phyloP scores from a whole-genome alignment of 2,113 vertebrate species.

The Tragelaphus buxtoni region DNA sequence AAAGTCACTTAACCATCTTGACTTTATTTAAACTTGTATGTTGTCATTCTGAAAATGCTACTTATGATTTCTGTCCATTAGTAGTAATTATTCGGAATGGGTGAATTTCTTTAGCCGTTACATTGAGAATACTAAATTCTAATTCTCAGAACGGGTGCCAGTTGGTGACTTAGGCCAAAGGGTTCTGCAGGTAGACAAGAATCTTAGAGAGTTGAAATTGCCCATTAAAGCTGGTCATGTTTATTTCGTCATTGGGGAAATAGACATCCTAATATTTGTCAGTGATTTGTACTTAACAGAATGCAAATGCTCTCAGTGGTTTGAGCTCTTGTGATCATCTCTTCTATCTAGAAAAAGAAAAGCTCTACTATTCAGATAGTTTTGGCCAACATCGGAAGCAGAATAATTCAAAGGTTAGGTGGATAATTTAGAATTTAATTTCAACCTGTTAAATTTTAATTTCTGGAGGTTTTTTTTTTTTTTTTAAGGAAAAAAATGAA shows the following conservation, averaged over 20 bases:
- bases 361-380: background rate
- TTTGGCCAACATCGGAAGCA: background rate
- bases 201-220: conserved; percentile 5
- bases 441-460: background rate
- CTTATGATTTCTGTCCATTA: background rate
- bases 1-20: background rate
- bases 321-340: background rate
- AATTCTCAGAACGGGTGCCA: background rate
- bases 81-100: background rate
- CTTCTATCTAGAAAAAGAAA: background rate
- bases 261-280: conserved; percentile 14
- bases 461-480: background rate
- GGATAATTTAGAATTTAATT: background rate
- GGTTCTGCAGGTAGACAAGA: background rate
- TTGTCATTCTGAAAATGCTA: background rate
- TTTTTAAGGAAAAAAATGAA: background rate
- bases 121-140: background rate
- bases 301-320: background rate
- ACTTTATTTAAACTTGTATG: conserved; percentile 14
- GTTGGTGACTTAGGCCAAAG: background rate
- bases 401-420: background rate
- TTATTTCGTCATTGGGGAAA: conserved; percentile 25
- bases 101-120: background rate
- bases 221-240: background rate
- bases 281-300: conserved; percentile 31